Conservation (phyloP, 2,113 vertebrate genomes). For the Eolophus roseicapilla region DNA sequence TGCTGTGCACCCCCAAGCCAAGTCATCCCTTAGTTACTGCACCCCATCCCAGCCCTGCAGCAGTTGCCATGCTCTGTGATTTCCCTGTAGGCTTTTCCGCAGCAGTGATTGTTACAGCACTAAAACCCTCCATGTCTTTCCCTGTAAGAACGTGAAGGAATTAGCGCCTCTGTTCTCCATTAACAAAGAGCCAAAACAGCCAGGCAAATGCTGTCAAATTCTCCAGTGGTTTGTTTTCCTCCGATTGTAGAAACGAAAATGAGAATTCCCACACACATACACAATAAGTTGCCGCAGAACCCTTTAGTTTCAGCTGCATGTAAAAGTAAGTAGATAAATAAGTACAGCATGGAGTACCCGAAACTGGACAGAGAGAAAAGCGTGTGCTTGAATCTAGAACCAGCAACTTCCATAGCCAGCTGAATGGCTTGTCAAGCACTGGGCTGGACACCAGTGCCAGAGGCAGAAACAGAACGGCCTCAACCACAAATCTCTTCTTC, state of each 20-base stretch:
- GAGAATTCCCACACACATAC: neutral
- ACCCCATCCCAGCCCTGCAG: neutral
- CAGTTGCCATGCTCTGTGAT: neutral
- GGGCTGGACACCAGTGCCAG: neutral
- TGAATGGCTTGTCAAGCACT: neutral
- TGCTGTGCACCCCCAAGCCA: fast-evolving
- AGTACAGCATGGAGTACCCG: fast-evolving
- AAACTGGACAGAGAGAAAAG: neutral
- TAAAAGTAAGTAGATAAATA: neutral
- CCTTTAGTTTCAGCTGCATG: neutral
- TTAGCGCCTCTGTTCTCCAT: neutral
- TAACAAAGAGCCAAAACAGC: neutral
- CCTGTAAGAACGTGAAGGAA: neutral
- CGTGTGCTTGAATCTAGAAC: neutral
- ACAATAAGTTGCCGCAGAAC: neutral
- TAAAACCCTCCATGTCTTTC: neutral
- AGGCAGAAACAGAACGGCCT: neutral
- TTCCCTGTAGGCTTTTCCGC: neutral
- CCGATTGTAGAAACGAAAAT: neutral
- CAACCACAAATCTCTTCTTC: neutral
- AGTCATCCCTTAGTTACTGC: neutral
- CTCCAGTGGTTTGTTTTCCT: neutral
- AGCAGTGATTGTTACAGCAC: fast-evolving
- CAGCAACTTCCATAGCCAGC: neutral
- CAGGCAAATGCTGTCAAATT: neutral